Base-by-base conservation (phyloP, 2,888 invertebrate species). In the Lycocerus yunnanus region DNA sequence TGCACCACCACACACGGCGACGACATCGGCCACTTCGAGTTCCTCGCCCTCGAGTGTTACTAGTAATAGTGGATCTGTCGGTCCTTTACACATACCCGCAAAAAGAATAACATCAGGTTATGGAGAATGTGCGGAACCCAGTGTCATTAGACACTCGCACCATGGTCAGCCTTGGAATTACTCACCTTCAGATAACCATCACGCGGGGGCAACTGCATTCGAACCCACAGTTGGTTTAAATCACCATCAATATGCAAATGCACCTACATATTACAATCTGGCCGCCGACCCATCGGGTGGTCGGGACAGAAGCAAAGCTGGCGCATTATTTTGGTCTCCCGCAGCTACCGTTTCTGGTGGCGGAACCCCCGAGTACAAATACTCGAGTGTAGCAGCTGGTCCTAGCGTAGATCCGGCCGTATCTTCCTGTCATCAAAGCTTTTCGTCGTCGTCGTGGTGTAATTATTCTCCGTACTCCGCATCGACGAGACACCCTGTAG, bases 41-140 rank as follows among this genome's bases (percentile, higher is more conserved):
- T 89, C 90, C 78, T 89, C 90, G 83, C 90, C 90, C 84, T 90
- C 90, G 81, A 90, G 90, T 83, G 90, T 90, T 82, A 90, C 90
- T 82, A 90, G 90, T 84, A 90, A 90, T 86, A 90, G 92, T 85
- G 92, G 92, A 82, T 91, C 93, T 88, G 91, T 93, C 75, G 95
- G 94, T 78, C 93, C 94, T 75, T 90, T 96, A 78, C 96, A 96
- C 89, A 96, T 96, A 88, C 96, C 96, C 80, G 96, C 96, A 84
- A 96, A 96, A 88, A 90, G 95, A 84, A 88, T 90, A 74, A 88
- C 89, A 20, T 87, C 90, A 73, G 87, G 83, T 78, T 89, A 88
- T 81, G 90, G 89, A 78, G 88, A 85, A 80, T 88, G 84, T 83
- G 90, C 90, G 75, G 91, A 91, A 84, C 91, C 92, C 69, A 92